Evolutionary conservation across 53 echinoderm and acorn worm species (phyloP).

Genomic region (Zoroaster sp.): DNA sequence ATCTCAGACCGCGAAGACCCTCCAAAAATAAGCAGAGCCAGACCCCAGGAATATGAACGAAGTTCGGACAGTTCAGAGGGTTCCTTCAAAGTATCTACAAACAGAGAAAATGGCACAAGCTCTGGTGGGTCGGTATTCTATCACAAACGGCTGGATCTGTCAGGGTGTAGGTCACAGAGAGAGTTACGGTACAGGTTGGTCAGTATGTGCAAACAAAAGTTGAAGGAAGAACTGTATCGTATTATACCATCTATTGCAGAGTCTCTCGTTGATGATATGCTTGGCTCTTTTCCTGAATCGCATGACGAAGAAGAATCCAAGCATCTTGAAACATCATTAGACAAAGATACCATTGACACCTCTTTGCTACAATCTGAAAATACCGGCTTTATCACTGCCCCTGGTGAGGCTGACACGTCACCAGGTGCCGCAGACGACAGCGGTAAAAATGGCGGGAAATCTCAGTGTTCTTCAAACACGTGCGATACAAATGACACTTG

Average conservation of each 20-base stretch:
- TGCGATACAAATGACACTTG: not conserved
- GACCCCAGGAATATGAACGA: not conserved
- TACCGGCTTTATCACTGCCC: too few relatives aligned
- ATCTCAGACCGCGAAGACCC: not conserved
- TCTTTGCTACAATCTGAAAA: not conserved
- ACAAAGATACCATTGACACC: not conserved
- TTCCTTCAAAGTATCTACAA: not conserved
- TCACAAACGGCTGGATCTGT: not conserved
- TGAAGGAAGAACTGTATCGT: not conserved
- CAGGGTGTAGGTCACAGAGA: not conserved
- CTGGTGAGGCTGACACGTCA: too few relatives aligned
- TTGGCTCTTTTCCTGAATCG: not conserved
- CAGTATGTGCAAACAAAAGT: not conserved
- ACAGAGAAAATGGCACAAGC: not conserved
- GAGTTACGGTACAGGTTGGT: not conserved
- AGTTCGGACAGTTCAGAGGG: not conserved
- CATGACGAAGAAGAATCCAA: not conserved
- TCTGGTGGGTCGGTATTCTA: not conserved
- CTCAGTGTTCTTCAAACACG: not conserved
- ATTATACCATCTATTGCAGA: constrained; percentile 34
- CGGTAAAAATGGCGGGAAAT: not conserved
- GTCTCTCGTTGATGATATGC: not conserved
- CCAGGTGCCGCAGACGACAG: not conserved
- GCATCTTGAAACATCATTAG: not conserved
- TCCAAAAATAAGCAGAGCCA: not conserved